Base-by-base conservation (phyloP, 2,113 vertebrate genomes). In the Tauraco erythrolophus region DNA sequence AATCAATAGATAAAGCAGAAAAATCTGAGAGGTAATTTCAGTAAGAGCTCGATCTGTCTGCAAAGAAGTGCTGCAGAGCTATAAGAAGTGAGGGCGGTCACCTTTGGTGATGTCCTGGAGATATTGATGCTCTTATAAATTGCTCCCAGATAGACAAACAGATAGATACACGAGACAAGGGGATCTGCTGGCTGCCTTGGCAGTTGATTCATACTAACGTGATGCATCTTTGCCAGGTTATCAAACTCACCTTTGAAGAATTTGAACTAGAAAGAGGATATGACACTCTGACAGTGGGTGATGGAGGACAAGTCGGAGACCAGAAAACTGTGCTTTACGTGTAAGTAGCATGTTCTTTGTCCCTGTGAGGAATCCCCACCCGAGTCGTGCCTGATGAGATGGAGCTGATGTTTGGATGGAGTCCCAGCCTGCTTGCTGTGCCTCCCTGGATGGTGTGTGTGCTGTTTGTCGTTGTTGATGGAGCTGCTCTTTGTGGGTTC, bases 201-300 rank as follows among this genome's bases (percentile, higher is more conserved):
- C n/a, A 6, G 41, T 41, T 58, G 84, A 58, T 56, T 88, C 25
- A 0, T 76, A 41, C 79, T 98, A 93, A 97, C 46, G 1, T 10
- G 28, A 57, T 93, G 53, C 56, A 28, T 97, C 79, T 86, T 91
- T 92, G 92, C 86, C 92, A 99, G 99, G 99, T 99, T 96, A 99
- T 99, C 98, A 99, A 99, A 97, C 98, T 99, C 80, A 99, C 98
- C 93, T 99, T 99, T 95, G 99, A 99, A 97, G 99, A 99, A 76
- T 99, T 99, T 94, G 99, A 99, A 96, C 98, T 99, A 97, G 99
- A 99, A 95, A 98, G 99, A 87, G 99, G 99, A 92, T 99, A 99
- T n/a, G 99, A 99, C 98, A 99, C 99, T 1, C 98, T 99, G 92
- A 99, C 99, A 0, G 99, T 99, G 31, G 99, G 99, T 69, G 99